phyloP scores from a whole-genome alignment of 1,140 invertebrate species.

The Aphis craccivora region DNA sequence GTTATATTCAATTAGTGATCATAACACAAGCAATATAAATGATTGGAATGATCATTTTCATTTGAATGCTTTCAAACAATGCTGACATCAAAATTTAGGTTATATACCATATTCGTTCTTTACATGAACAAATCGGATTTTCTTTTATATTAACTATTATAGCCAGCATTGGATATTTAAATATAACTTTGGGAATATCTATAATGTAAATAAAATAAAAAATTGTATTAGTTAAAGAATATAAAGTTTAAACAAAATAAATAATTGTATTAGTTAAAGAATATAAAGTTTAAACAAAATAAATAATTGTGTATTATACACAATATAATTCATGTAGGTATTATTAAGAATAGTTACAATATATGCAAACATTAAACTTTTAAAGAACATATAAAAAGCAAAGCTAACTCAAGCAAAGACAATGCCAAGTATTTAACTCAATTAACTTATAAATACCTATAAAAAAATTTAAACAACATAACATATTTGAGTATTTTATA shows the following conservation, averaged over 20 bases:
- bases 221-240: neutral
- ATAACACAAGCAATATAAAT: neutral
- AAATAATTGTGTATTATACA: neutral
- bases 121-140: conserved; percentile 66
- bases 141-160: conserved; percentile 66
- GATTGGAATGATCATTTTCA: conserved; percentile 27
- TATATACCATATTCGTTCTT: conserved; percentile 68
- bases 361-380: neutral
- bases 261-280: neutral
- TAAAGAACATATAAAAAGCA: neutral
- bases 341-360: neutral
- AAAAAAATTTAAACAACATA: neutral
- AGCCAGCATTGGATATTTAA: conserved; percentile 58
- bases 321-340: neutral
- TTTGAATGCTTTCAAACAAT: conserved; percentile 63
- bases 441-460: neutral
- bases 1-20: neutral
- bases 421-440: neutral
- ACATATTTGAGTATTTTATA: neutral
- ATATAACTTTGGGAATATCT: neutral
- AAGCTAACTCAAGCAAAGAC: neutral
- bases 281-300: neutral
- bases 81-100: conserved; percentile 68
- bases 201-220: neutral
- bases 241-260: neutral